Percentiles rank a stretch among this genome's conserved stretches.
phyloP scores from a whole-genome alignment of 2,797 vertebrate species.

The Poeciliopsis presidionis region DNA sequence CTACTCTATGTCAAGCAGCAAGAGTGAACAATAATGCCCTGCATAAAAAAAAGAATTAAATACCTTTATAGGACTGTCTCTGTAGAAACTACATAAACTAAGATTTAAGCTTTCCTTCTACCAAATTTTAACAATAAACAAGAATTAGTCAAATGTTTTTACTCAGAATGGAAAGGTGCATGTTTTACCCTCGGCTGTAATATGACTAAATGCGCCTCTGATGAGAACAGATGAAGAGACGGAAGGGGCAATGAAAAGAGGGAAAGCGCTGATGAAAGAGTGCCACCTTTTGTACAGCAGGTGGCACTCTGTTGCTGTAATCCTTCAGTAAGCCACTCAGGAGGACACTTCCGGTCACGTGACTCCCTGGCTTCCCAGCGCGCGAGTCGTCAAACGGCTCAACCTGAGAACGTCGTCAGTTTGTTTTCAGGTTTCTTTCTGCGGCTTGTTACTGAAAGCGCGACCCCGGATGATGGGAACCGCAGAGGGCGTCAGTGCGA shows the following conservation, averaged over 20 bases:
- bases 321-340: background rate
- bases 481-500: constrained; percentile 47
- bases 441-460: background rate
- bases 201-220: background rate
- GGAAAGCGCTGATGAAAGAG: background rate
- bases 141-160: background rate
- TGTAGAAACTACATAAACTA: background rate
- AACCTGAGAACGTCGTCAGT: constrained; percentile 19
- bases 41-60: background rate
- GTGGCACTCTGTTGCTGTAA: background rate
- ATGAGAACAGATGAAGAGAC: background rate
- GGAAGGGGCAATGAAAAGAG: background rate
- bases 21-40: background rate
- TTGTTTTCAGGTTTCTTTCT: background rate
- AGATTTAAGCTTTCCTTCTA: background rate
- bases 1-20: background rate
- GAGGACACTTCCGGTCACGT: constrained; percentile 14
- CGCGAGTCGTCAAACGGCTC: constrained; percentile 31
- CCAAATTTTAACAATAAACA: background rate
- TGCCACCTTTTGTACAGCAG: background rate
- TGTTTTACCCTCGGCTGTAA: background rate
- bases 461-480: constrained; percentile 35
- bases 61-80: background rate
- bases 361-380: background rate
- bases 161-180: background rate